These are phyloP conservation scores for Ciona savignyi DNA, from an alignment of 23 tunicate genomes.

Conservation along the genomic window DNA sequence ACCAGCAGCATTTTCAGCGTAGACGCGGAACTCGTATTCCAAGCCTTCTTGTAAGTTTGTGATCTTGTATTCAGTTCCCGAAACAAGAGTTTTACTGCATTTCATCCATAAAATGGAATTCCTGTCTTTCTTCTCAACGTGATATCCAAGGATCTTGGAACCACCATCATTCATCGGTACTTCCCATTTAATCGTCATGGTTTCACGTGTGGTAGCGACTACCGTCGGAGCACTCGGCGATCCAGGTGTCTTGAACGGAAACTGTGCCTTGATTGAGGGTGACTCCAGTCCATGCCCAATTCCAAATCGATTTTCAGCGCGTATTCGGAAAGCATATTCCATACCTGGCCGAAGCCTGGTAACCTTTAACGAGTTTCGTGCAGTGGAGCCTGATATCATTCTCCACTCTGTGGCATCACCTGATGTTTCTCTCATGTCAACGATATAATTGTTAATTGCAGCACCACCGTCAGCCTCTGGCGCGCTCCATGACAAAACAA, in stretches of 20 bases:
- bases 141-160: conserved; percentile 64
- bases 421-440: conserved; percentile 36
- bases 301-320: conserved; percentile 52
- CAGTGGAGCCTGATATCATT: conserved; percentile 8
- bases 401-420: conserved; percentile 36
- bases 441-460: conserved; percentile 20
- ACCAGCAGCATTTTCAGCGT: conserved; percentile 91
- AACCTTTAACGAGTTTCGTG: conserved; percentile 7
- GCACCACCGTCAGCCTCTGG: conserved; percentile 40
- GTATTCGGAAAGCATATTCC: conserved; percentile 26
- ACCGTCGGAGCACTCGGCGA: conserved; percentile 52
- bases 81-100: conserved; percentile 42
- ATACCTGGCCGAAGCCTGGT: conserved; percentile 14
- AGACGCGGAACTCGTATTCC: conserved; percentile 89
- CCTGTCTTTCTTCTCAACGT: conserved; percentile 84
- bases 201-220: conserved; percentile 40
- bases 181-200: conserved; percentile 76
- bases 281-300: conserved; percentile 16
- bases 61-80: conserved; percentile 46
- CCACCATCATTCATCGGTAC: conserved; percentile 82
- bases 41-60: conserved; percentile 77
- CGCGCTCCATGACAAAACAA: conserved; percentile 16
- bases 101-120: conserved; percentile 76
- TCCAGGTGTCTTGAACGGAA: conserved; percentile 83
- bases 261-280: conserved; percentile 9